Base-by-base conservation (phyloP, 2,888 invertebrate genomes). In the Himalopsyche anomala region DNA sequence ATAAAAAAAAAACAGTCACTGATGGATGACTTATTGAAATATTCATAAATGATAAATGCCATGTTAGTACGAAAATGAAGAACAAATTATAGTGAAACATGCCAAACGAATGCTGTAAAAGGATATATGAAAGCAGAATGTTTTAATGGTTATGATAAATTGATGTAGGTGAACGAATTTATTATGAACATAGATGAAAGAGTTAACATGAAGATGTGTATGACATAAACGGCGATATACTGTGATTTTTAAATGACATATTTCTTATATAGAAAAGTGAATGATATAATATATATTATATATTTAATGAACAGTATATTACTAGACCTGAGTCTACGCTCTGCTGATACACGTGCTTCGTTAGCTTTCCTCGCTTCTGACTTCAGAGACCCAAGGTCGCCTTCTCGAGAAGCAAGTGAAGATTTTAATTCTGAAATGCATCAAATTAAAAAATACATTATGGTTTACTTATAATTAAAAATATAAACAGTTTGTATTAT, bases 371-470 rank as follows among this genome's bases (percentile, higher is more conserved):
- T 85, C 17, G 87, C 85, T 90, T 92, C 92, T 85, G 91, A 91
- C 81, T 91, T 91, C 80, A 93, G 90, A 89, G 91, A 91, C 85
- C 90, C 91, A 8, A 92, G 91, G 90, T 93, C 93, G 4, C 91
- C 91, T 90, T 93, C 93, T 87, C 92, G 90, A 12, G 90, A 89
- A 4, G 91, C 91, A 79, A 93, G 89, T 89, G 92, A 91, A 85
- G 92, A 91, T 62, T 91, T 91, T 56, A 93, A 89, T 87, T 92
- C 92, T 89, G 92, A 91, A 87, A 88, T 69, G 11, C 9, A 9
- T 45, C 8, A 42, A 42, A 42, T 42, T 42, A 42, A 42, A 42
- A 5, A 42, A 42, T 42, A 8, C 0, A 42, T 5, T 42, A 42
- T 42, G 5, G 8, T 42, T 42, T 42, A 42, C 42, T 8, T 5